Evolutionary conservation across 2,797 vertebrate genomes (phyloP), one percentile per base, ranked within the genome.

Genomic region (Choloepus didactylus): DNA sequence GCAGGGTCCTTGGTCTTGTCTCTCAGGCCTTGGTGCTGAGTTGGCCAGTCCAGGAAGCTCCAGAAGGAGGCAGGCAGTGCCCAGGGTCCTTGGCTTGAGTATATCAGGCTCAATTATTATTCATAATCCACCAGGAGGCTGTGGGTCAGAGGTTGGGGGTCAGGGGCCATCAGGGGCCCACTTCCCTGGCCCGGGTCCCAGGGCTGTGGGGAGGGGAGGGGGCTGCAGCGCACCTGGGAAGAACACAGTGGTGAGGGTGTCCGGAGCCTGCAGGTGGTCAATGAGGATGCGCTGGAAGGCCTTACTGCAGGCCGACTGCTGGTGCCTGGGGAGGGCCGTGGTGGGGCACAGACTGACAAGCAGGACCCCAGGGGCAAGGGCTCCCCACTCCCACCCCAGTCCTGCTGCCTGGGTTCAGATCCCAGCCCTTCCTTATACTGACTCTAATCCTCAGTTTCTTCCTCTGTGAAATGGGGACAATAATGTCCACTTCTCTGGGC

Each of bases 91-190:
- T 83, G 82, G 44, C 31, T 80, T 67, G 66, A 1, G 85, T 66
- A 81, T 82, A 38, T 60, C 41, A 0, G 18, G 54, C 59, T 99
- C 99, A 99, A 98, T 99, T 99, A 97, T 99, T 99, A 98, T 99
- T 99, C 99, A 99, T 98, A 97, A 99, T 99, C 99, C 99, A 99
- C 99, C 99, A 99, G 95, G 99, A 99, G 49, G 99, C 99, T 99
- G 98, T 18, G 64, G 88, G 95, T 96, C 93, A 88, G 64, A 88
- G 46, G 46, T 10, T 83, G 41, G 72, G 79, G 15, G 87, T 97
- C 80, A 97, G 91, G 80, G 72, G 67, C 77, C 69, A 62, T 23
- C 11, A 27, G 31, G 77, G 46, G 9, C n/a, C 51, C 84, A 76
- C 51, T 46, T 19, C 80, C 75, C 80, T 60, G 75, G 62, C 62